Conservation (phyloP, 2,888 invertebrate species). For the Formica aserva region DNA sequence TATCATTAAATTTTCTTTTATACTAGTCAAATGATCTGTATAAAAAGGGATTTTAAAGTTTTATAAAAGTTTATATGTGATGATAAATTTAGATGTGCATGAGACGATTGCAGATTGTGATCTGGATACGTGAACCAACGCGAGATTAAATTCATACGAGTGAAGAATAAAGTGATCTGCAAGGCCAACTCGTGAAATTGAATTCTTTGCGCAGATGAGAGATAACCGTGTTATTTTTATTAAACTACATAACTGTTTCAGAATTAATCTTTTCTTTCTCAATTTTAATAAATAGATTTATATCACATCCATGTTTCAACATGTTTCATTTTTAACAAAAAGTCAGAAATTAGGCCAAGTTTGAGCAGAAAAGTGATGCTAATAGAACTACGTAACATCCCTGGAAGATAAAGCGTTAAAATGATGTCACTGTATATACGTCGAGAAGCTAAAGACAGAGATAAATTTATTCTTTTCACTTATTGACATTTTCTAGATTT, state of each 20-base stretch:
- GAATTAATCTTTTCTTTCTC: not conserved
- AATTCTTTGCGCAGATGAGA: conserved; percentile 38
- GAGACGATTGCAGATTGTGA: conserved; percentile 8
- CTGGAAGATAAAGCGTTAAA: not conserved
- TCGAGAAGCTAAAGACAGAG: not conserved
- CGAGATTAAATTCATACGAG: conserved; percentile 40
- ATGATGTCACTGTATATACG: not conserved
- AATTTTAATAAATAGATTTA: not conserved
- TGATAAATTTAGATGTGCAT: not conserved
- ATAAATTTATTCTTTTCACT: conserved; percentile 13
- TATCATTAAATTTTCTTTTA: not conserved
- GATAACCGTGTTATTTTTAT: conserved; percentile 59
- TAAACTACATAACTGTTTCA: conserved; percentile 11
- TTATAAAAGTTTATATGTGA: not conserved
- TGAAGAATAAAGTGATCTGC: conserved; percentile 10
- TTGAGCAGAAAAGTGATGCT: conserved; percentile 2
- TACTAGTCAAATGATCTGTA: not conserved
- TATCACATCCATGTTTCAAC: not conserved
- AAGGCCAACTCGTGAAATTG: conserved; percentile 40
- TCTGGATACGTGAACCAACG: conserved; percentile 3
- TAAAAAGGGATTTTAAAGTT: not conserved
- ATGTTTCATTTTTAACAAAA: not conserved
- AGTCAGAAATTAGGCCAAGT: not conserved
- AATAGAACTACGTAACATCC: not conserved
- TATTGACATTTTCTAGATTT: conserved; percentile 25